Evolutionary conservation across 2,797 vertebrate species (phyloP).

Genomic region (Gymnothorax javanicus): DNA sequence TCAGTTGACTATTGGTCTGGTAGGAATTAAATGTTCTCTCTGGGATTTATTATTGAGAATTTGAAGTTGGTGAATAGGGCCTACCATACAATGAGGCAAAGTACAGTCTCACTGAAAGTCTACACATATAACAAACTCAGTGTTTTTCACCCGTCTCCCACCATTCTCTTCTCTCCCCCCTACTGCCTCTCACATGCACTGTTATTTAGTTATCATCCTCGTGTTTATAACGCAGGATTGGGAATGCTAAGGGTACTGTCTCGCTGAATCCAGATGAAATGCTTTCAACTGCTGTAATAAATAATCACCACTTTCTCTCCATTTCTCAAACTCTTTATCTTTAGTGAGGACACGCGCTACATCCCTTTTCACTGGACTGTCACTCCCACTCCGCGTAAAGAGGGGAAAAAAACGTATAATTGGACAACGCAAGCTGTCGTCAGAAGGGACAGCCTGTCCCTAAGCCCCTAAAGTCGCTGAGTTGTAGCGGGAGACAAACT

Average conservation of each 20-base stretch:
- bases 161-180: background rate
- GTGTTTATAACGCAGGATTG: conserved; percentile 6
- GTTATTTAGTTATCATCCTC: conserved; percentile 23
- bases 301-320: conserved; percentile 40
- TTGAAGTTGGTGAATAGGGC: background rate
- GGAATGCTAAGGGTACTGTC: conserved; percentile 21
- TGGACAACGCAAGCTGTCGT: conserved; percentile 83
- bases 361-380: conserved; percentile 63
- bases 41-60: background rate
- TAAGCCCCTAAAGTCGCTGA: conserved; percentile 71
- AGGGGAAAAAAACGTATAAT: conserved; percentile 79
- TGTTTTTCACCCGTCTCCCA: background rate
- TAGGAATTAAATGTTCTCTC: background rate
- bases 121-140: background rate
- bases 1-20: background rate
- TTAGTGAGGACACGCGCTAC: conserved; percentile 30
- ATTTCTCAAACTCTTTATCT: conserved; percentile 55
- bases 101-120: background rate
- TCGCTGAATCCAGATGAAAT: conserved; percentile 18
- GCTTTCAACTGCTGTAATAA: conserved; percentile 23
- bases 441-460: conserved; percentile 83
- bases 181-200: background rate
- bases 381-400: conserved; percentile 82
- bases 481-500: conserved; percentile 83
- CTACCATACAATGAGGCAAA: background rate